These are phyloP conservation scores for Galagoides demidoff DNA, from an alignment of 2,797 vertebrate genomes.

Conservation along the genomic window DNA sequence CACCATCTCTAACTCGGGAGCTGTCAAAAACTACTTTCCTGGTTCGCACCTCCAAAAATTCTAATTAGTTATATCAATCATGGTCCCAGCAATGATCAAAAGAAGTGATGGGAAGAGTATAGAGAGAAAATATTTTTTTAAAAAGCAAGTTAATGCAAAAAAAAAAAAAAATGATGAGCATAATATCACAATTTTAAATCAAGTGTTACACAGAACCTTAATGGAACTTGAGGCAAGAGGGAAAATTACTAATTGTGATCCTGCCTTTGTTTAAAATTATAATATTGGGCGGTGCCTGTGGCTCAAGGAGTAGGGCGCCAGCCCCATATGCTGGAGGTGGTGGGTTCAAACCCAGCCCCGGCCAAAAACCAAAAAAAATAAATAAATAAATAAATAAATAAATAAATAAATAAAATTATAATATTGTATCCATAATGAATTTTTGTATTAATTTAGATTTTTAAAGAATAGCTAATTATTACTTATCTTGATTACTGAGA, in stretches of 20 bases:
- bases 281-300: too few species aligned
- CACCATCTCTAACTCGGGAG: background rate
- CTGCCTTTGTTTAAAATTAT: conserved; percentile 10
- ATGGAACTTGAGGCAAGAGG: background rate
- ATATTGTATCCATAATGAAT: background rate
- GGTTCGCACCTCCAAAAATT: background rate
- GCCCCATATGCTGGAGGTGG: too few species aligned
- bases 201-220: background rate
- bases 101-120: background rate
- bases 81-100: background rate
- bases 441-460: conserved; percentile 16
- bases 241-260: background rate
- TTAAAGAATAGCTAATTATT: background rate
- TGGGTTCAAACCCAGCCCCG: too few species aligned
- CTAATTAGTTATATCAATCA: background rate
- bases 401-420: background rate
- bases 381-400: too few species aligned
- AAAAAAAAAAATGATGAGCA: background rate
- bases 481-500: background rate
- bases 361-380: too few species aligned
- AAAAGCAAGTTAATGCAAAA: conserved; percentile 6
- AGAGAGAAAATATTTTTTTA: background rate
- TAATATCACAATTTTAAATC: conserved; percentile 37
- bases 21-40: background rate
- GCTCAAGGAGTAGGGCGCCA: too few species aligned